Evolutionary conservation across 2,113 vertebrate genomes (phyloP), one percentile per base, ranked within the genome.

Genomic region (Oncorhynchus nerka): DNA sequence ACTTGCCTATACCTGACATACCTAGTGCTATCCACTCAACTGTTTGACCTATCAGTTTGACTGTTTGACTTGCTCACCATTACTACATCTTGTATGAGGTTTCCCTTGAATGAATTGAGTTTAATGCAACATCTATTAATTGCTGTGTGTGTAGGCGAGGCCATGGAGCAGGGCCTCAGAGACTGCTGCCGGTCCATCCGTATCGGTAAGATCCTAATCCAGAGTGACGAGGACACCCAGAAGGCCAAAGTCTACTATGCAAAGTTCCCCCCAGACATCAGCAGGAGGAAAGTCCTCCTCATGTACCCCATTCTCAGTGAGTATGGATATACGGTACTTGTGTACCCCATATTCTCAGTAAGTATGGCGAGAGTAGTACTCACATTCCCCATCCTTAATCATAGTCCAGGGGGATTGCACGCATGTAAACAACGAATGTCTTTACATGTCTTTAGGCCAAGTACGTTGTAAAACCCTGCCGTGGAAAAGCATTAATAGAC

Each of bases 301-400:
- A 99, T 99, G 97, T 99, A 99, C 87, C 97, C 97, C 1, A 98
- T 99, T 81, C 95, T 99, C 11, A 99, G 98, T 98, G 82, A 68
- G 67, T 68, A 68, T 55, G 26, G 68, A 34, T 68, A 9, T 26
- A 26, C 32, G 3, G 28, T 20, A 68, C 26, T 15, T 26, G 22
- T 64, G 62, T 64, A 9, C 39, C 39, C 39, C 39, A 61, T 20
- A 61, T 20, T 61, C 19, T 7, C 19, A 61, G 59, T 11, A 9
- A 66, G 26, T 30, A 32, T 22, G 26, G 19, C 11, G 34, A 39
- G 39, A 39, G 12, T 51, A 39, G 39, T 9, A 15, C 49, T 51
- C 49, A 51, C 49, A 51, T 51, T 51, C 49, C 49, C 49, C 49
- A 51, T 51, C 49, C 49, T 51, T 51, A 55, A 55, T 55, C 51